Conservation (phyloP, 2,888 invertebrate genomes). For the Barypeithes pellucidus region DNA sequence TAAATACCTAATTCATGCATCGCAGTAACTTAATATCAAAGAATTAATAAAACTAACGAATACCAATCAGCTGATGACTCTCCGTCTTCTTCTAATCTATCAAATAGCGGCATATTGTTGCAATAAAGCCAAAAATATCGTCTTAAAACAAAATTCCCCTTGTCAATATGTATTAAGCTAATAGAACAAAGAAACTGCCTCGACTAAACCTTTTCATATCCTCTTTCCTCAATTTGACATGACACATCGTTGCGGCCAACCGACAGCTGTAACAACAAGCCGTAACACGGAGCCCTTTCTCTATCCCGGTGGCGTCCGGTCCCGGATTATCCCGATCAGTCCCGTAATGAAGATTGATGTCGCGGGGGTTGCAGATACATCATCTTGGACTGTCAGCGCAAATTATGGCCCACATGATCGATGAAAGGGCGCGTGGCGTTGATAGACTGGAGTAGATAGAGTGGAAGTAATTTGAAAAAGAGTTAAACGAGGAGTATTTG, state of each 20-base stretch:
- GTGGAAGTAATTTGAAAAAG: constrained; percentile 18
- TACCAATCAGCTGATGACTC: too few species aligned
- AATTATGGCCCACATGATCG: constrained; percentile 34
- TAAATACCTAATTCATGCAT: too few species aligned
- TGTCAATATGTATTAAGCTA: constrained; percentile 11
- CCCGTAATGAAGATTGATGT: constrained; percentile 46
- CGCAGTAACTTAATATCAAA: too few species aligned
- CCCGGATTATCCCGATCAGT: constrained; percentile 40
- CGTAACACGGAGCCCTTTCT: constrained; percentile 27
- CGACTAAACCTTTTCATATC: constrained; percentile 13
- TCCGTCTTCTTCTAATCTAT: too few species aligned
- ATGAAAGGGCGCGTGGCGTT: constrained; percentile 25
- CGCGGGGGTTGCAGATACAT: constrained; percentile 41
- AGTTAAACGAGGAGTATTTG: neutral
- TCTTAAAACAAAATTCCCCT: constrained; percentile 7
- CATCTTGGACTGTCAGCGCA: constrained; percentile 45
- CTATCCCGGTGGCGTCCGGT: constrained; percentile 21
- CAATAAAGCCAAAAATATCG: neutral
- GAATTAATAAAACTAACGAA: too few species aligned
- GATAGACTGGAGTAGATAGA: constrained; percentile 18
- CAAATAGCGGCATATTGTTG: too few species aligned
- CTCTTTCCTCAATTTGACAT: constrained; percentile 4
- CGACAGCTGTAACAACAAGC: constrained; percentile 31
- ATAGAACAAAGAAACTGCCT: constrained; percentile 6
- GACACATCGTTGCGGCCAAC: constrained; percentile 26